Percentiles rank a stretch among this genome's conserved stretches.
Conservation (phyloP, 2,113 vertebrate species). For the Anolis carolinensis region DNA sequence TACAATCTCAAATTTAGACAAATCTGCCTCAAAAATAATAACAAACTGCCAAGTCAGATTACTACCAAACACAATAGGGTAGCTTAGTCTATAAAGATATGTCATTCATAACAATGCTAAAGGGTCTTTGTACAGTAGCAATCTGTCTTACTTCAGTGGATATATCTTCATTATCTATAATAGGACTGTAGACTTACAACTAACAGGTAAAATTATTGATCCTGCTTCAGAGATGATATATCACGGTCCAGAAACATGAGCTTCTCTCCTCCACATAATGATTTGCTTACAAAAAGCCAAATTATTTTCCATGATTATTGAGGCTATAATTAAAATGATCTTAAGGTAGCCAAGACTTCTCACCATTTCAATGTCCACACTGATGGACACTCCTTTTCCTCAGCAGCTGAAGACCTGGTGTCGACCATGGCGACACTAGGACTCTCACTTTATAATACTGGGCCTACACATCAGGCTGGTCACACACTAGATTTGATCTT, state of each 20-base stretch:
- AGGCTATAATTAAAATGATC: not conserved
- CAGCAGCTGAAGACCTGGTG: too few relatives aligned
- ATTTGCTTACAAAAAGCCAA: not conserved
- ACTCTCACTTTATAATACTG: too few relatives aligned
- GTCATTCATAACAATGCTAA: not conserved
- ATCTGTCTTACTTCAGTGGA: not conserved
- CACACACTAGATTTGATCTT: too few relatives aligned
- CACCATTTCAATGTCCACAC: too few relatives aligned
- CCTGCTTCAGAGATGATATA: not conserved
- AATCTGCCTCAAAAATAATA: not conserved
- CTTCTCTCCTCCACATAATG: not conserved
- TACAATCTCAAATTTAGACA: not conserved
- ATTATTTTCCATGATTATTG: not conserved
- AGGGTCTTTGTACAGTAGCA: not conserved
- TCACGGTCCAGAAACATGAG: not conserved
- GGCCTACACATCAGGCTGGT: too few relatives aligned
- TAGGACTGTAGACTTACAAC: not conserved
- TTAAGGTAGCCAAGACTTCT: not conserved
- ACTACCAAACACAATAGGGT: not conserved
- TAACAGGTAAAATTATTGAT: not conserved
- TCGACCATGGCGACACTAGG: too few relatives aligned
- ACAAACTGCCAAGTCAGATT: not conserved
- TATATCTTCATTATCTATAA: slow-evolving; percentile 3
- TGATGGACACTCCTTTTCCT: too few relatives aligned
- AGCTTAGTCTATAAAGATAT: not conserved